Base-by-base conservation (phyloP, 2,888 invertebrate genomes). In the Myopa testacea region DNA sequence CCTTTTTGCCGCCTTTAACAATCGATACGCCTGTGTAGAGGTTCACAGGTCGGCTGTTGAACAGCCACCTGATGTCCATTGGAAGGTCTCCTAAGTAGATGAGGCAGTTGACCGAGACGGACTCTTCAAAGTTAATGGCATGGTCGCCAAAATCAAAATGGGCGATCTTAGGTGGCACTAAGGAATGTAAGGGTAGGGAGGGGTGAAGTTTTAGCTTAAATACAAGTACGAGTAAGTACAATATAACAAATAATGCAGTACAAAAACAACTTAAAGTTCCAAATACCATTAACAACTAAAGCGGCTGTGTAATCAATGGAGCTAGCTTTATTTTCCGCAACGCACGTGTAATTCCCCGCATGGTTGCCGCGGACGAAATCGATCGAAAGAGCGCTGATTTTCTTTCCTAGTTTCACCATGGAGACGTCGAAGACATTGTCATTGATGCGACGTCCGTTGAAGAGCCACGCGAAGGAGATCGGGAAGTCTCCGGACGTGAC, bases 291-390 rank as follows among this genome's bases (percentile, higher is more conserved):
- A 85, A 93, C 91, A 87, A 92, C 89, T 87, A 92, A 88, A 88
- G 91, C 89, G 84, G 93, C 92, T 72, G 92, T 91, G 84, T 92
- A 91, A 81, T 91, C 91, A 76, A 91, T 91, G 78, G 91, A 89
- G 76, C 93, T 93, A 69, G 93, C 93, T 75, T 89, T 88, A 88
- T 95, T 95, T 81, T 89, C 90, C 50, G 92, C 94, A 81, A 92
- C 91, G 87, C 95, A 95, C 78, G 93, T 94, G 87, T 94, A 95
- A 82, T 92, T 91, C 77, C 94, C 94, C 65, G 93, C 93, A 84
- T 94, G 93, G 83, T 91, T 91, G 71, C 92, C 93, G 78, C 92
- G 92, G 79, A 94, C 92, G 60, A 92, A 91, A 83, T 94, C 94
- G 83, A 95, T 94, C 65, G 92, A 93, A 76, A 95, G 90, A 67